Conservation (phyloP, 1,140 invertebrate genomes). For the Scylla paramamosain region DNA sequence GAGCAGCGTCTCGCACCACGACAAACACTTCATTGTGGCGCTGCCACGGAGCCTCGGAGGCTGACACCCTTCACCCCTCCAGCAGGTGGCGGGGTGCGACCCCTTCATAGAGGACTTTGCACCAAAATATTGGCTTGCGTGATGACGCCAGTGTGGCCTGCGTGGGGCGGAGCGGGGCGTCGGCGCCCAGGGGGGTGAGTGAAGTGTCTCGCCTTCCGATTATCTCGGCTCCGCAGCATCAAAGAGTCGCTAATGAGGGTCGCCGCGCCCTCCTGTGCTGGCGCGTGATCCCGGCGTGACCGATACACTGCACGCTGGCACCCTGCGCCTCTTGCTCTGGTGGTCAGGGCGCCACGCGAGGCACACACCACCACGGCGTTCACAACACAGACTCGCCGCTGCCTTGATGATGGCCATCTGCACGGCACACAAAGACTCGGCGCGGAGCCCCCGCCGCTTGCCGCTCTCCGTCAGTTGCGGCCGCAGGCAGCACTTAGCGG, state of each 20-base stretch:
- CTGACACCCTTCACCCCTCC: background rate
- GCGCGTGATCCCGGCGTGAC: background rate
- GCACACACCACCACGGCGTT: background rate
- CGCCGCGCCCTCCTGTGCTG: background rate
- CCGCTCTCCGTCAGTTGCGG: background rate
- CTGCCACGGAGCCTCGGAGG: background rate
- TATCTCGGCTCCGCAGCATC: background rate
- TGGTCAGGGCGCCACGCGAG: background rate
- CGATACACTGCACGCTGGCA: background rate
- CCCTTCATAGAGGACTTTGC: background rate
- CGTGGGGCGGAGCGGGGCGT: background rate
- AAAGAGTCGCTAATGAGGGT: background rate
- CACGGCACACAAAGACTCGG: background rate
- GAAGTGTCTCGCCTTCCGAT: background rate
- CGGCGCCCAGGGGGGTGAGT: background rate
- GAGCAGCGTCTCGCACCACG: background rate
- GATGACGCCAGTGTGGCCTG: background rate
- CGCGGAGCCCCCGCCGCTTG: background rate
- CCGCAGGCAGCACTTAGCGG: background rate
- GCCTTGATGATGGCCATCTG: background rate
- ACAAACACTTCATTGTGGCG: slow-evolving; percentile 30
- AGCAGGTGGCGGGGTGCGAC: background rate
- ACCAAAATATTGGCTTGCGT: background rate
- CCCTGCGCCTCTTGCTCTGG: background rate
- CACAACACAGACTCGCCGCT: background rate